Conservation (phyloP, 2,888 invertebrate species). For the Drosophila pseudotalamancana region DNA sequence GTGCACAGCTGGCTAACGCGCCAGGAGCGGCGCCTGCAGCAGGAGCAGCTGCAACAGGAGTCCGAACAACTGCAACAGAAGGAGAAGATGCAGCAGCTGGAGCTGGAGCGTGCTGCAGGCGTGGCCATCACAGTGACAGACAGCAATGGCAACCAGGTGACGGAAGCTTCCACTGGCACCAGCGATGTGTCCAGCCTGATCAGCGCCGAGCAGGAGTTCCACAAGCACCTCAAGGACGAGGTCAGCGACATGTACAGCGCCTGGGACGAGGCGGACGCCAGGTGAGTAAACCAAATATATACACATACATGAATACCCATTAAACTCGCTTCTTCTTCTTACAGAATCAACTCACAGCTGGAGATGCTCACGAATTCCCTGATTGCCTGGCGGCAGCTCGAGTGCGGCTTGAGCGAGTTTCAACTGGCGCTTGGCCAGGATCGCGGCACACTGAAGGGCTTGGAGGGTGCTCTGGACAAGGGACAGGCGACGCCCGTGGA, state of each 20-base stretch:
- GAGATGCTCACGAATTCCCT: conserved; percentile 89
- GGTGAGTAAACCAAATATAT: conserved; percentile 83
- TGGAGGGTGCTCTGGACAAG: conserved; percentile 83
- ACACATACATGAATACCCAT: background rate
- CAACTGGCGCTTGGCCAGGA: conserved; percentile 91
- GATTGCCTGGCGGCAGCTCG: conserved; percentile 91
- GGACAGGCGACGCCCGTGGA: conserved; percentile 83
- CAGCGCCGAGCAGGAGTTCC: conserved; percentile 83
- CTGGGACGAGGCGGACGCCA: conserved; percentile 89
- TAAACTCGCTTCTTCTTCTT: background rate
- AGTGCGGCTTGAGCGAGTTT: conserved; percentile 90
- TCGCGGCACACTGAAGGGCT: conserved; percentile 83
- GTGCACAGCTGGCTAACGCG: conserved; percentile 85
- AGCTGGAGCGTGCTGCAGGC: background rate
- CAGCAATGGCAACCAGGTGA: conserved; percentile 75
- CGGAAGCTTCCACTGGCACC: conserved; percentile 59
- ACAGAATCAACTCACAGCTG: conserved; percentile 89
- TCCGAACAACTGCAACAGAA: conserved; percentile 48
- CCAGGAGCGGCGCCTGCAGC: conserved; percentile 83
- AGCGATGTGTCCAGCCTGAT: conserved; percentile 77
- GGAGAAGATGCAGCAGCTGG: conserved; percentile 18
- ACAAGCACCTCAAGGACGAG: conserved; percentile 87
- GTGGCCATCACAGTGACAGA: conserved; percentile 75
- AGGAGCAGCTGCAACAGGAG: conserved; percentile 68
- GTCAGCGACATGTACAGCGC: conserved; percentile 89